Conservation (phyloP, 2,797 vertebrate genomes). For the Poeciliopsis infans region DNA sequence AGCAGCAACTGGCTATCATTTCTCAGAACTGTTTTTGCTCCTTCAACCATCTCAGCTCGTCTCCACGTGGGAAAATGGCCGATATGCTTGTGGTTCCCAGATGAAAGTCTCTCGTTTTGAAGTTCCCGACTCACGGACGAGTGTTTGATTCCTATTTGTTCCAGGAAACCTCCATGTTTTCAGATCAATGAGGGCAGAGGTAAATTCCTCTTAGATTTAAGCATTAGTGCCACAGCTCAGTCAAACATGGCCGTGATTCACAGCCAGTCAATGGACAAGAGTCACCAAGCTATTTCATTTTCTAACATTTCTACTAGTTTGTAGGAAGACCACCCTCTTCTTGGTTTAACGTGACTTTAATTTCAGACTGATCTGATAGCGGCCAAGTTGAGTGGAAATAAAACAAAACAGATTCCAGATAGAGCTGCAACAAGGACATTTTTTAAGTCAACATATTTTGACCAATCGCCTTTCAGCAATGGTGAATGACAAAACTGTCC, state of each 20-base stretch:
- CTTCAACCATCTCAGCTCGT: constrained; percentile 30
- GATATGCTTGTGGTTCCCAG: constrained; percentile 45
- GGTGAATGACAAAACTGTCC: too few species aligned
- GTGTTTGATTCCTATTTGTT: constrained; percentile 47
- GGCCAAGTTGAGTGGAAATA: constrained; percentile 36
- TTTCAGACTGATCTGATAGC: constrained; percentile 60
- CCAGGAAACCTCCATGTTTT: constrained; percentile 60
- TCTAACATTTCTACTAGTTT: background rate
- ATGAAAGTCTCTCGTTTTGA: constrained; percentile 75
- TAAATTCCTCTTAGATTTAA: constrained; percentile 22
- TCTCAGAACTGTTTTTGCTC: constrained; percentile 27
- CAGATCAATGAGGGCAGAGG: constrained; percentile 35
- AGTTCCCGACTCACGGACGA: constrained; percentile 57
- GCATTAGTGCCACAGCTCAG: constrained; percentile 24
- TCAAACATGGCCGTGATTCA: constrained; percentile 34
- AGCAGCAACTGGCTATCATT: constrained; percentile 7
- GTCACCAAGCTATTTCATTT: background rate
- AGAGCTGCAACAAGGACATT: background rate
- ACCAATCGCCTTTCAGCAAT: too few species aligned
- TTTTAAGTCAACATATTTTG: background rate
- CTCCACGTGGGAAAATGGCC: constrained; percentile 55
- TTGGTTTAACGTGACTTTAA: constrained; percentile 38
- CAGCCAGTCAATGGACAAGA: constrained; percentile 5
- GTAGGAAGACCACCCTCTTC: background rate
- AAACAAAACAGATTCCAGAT: background rate